Evolutionary conservation across 2,797 vertebrate species (phyloP).

Genomic region (Gymnodraco acuticeps): DNA sequence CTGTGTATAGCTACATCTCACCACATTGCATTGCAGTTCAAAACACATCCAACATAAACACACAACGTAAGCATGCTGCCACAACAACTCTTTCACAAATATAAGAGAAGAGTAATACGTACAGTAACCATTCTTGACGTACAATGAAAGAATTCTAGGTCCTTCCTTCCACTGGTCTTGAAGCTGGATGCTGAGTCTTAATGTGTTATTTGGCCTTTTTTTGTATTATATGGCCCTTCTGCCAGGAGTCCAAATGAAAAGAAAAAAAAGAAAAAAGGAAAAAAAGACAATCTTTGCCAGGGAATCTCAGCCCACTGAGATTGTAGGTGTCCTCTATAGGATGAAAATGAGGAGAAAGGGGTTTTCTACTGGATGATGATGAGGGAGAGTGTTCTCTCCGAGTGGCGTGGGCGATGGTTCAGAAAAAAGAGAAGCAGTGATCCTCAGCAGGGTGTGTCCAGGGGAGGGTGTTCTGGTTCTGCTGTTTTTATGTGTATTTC

Average conservation of each 20-base stretch:
- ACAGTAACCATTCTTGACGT: conserved; percentile 91
- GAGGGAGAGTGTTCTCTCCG: conserved; percentile 87
- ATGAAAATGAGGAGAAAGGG: conserved; percentile 86
- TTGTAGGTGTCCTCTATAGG: conserved; percentile 86
- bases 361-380: conserved; percentile 85
- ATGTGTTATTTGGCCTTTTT: conserved; percentile 72
- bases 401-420: conserved; percentile 87
- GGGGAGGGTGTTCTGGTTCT: conserved; percentile 87
- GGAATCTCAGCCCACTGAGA: conserved; percentile 84
- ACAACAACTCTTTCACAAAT: conserved; percentile 43
- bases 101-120: conserved; percentile 83
- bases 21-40: conserved; percentile 20
- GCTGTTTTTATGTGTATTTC: conserved; percentile 86
- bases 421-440: conserved; percentile 86
- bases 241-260: conserved; percentile 79
- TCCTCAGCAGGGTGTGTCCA: conserved; percentile 91
- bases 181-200: conserved; percentile 71
- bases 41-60: conserved; percentile 49
- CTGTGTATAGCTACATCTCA: conserved; percentile 46
- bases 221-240: conserved; percentile 58
- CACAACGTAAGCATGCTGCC: conserved; percentile 43
- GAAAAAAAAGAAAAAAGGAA: conserved; percentile 80
- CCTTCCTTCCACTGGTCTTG: conserved; percentile 85
- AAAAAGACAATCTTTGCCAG: conserved; percentile 83
- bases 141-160: conserved; percentile 89